Evolutionary conservation across 92 coral and sea anemone species (phyloP).

Genomic region (Montipora capitata): DNA sequence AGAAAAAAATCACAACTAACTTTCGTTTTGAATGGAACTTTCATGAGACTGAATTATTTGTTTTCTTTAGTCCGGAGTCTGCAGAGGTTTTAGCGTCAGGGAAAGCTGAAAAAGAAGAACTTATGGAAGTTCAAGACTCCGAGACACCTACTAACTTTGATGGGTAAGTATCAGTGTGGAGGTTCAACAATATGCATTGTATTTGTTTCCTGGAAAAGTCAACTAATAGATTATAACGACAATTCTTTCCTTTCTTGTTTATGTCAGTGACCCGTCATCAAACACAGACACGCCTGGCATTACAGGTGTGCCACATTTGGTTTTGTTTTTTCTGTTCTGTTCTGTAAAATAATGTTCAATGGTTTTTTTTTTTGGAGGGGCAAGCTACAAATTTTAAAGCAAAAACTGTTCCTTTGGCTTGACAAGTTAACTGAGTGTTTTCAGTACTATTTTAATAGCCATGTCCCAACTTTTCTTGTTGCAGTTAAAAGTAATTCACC

Average conservation of each 20-base stretch:
- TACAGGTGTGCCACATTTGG: constrained; percentile 20
- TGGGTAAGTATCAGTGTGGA: constrained; percentile 46
- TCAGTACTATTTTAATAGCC: background rate
- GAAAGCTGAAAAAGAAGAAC: constrained; percentile 77
- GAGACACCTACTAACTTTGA: constrained; percentile 70
- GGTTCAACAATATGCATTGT: no score
- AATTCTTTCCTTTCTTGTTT: background rate
- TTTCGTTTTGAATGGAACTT: background rate
- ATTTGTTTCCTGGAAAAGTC: no score
- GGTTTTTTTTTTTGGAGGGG: background rate
- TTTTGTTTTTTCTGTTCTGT: background rate
- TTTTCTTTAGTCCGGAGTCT: constrained; percentile 59
- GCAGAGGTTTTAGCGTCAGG: constrained; percentile 52
- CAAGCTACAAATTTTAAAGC: no score
- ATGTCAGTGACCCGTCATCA: constrained; percentile 20
- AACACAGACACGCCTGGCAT: constrained; percentile 11
- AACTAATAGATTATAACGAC: no score
- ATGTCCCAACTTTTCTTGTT: background rate
- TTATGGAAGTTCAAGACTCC: constrained; percentile 85
- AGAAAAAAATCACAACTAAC: background rate
- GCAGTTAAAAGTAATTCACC: constrained; percentile 52
- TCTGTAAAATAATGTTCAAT: background rate
- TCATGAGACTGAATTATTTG: background rate
- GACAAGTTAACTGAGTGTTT: no score
- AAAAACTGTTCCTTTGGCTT: no score